Base-by-base conservation (phyloP, 2,888 invertebrate species). In the Ichneumoninae sp. region DNA sequence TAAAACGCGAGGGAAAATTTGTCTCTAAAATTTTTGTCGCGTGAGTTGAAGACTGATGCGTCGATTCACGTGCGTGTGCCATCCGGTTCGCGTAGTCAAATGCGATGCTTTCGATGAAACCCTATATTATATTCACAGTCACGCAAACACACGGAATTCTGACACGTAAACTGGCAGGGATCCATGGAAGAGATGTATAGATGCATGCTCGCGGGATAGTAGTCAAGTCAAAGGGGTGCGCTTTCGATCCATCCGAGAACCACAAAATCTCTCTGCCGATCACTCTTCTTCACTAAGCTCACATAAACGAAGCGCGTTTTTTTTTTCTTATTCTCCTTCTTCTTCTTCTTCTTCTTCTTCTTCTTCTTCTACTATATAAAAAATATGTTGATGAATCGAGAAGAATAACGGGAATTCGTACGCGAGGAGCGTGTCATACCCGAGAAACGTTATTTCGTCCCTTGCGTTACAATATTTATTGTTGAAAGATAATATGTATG, bases 111-210 rank as follows among this genome's bases (percentile, higher is more conserved):
- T 13, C 30, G 16, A 33, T 50, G 16, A 16, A 47, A 47, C 13
- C 13, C 16, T 47, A 47, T 16, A 47, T 16, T 47, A 47, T 68
- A 63, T 52, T 19, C 44, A 50, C 19, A 60, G 30, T n/a, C 19
- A 16, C 57, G 68, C 16, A 78, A 50, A 33, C 44, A 47, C 10
- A 63, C 52, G 7, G 47, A 54, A 57, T 65, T 22, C 44, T 84
- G 83, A 84, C 47, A 78, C 78, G 26, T 60, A 33, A 71, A 50
- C 85, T 86, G 86, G 86, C 85, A 86, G 33, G 30, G 81, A 76
- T 86, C 86, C 86, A 86, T 73, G 76, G 68, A 82, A 77, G 69
- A 81, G 85, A 80, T 76, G 40, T 63, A 57, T 54, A 66, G 75
- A 66, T 81, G 60, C 33, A 60, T 33, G 44, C 13, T 30, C 26